Evolutionary conservation across 2,888 invertebrate species (phyloP).

Genomic region (Lasioglossum calceatum): DNA sequence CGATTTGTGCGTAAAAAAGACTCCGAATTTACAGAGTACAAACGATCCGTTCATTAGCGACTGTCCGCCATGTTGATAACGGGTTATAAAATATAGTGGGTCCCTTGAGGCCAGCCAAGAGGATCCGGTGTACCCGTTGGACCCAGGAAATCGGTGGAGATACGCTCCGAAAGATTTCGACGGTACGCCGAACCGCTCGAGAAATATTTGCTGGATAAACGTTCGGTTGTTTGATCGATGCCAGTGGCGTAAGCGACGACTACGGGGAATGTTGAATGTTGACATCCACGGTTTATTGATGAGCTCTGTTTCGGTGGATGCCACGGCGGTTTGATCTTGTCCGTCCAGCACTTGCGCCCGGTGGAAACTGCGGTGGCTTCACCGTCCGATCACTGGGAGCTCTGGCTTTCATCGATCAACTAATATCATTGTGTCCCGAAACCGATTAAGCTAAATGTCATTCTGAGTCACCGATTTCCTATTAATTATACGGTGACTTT

Average conservation of each 20-base stretch:
- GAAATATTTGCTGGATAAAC: slow-evolving; percentile 46
- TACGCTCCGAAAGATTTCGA: slow-evolving; percentile 43
- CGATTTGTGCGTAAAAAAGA: background rate
- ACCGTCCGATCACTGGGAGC: background rate
- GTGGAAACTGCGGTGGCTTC: background rate
- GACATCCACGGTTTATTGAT: slow-evolving; percentile 17
- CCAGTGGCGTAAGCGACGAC: slow-evolving; percentile 32
- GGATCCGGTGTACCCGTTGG: slow-evolving; percentile 14
- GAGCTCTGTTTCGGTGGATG: background rate
- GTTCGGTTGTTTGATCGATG: slow-evolving; percentile 23
- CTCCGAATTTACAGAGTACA: background rate
- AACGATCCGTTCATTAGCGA: slow-evolving; percentile 24
- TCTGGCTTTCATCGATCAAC: background rate
- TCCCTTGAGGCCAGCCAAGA: background rate
- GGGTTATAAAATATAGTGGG: slow-evolving; percentile 12
- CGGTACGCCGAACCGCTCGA: slow-evolving; percentile 29
- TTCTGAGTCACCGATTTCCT: background rate
- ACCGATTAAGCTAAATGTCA: background rate
- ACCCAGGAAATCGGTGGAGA: slow-evolving; percentile 48
- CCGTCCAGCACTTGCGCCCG: background rate
- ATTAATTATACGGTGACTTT: background rate
- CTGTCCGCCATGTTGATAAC: slow-evolving; percentile 25
- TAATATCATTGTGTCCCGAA: background rate
- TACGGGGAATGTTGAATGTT: slow-evolving; percentile 11
- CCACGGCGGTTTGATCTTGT: background rate